Conservation (phyloP, 2,113 vertebrate genomes). For the Petromus typicus region DNA sequence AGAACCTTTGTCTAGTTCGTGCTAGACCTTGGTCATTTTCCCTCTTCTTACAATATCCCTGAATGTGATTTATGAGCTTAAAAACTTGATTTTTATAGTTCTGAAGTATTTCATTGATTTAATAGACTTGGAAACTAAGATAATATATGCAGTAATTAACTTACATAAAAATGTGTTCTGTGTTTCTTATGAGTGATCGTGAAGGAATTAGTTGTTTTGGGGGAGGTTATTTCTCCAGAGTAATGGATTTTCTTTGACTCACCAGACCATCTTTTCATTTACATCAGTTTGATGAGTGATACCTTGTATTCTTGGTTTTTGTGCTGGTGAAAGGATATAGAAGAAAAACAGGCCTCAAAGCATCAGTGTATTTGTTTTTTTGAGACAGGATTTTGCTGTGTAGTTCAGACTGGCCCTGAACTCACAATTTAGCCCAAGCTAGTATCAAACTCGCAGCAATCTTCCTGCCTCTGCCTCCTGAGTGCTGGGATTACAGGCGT, state of each 20-base stretch:
- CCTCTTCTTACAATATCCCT: background rate
- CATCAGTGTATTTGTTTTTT: background rate
- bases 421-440: too few species aligned
- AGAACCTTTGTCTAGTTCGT: background rate
- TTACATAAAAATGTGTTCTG: background rate
- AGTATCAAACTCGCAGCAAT: too few species aligned
- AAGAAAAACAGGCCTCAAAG: constrained; percentile 5
- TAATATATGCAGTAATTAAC: background rate
- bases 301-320: constrained; percentile 21
- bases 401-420: too few species aligned
- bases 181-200: constrained; percentile 35
- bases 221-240: constrained; percentile 23
- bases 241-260: constrained; percentile 30
- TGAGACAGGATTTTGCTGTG: too few species aligned
- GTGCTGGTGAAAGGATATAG: background rate
- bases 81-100: constrained; percentile 5
- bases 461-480: too few species aligned
- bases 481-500: too few species aligned
- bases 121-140: constrained; percentile 17
- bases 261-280: background rate
- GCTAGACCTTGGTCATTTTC: background rate
- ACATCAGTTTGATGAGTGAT: constrained; percentile 1
- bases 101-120: background rate
- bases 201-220: constrained; percentile 44
- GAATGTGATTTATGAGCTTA: background rate